phyloP scores from a whole-genome alignment of 2,888 invertebrate species.

The Lissocephala sabroskyi region DNA sequence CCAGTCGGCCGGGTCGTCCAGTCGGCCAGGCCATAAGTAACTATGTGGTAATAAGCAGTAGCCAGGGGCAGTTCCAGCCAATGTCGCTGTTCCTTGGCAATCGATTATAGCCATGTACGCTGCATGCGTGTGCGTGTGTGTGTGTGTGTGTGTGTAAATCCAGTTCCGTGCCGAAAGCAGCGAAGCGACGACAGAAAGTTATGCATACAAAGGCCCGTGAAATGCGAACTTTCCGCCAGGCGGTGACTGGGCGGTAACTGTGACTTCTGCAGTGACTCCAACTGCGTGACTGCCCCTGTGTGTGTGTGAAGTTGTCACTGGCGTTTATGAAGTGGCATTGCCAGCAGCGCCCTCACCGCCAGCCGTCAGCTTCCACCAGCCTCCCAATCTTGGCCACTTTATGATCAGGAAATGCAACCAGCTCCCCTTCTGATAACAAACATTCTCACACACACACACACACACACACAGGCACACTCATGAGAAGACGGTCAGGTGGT shows the following conservation, averaged over 20 bases:
- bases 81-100: not conserved
- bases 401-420: conserved; percentile 5
- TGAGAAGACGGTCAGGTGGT: too few species aligned
- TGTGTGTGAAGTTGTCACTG: conserved; percentile 45
- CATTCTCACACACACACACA: too few species aligned
- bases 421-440: too few species aligned
- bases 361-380: not conserved
- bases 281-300: not conserved
- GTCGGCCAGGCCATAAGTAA: not conserved
- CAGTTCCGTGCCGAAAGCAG: too few species aligned
- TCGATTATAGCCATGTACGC: not conserved
- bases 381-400: not conserved
- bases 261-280: too few species aligned
- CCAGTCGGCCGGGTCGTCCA: too few species aligned
- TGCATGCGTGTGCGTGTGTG: not conserved
- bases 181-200: too few species aligned
- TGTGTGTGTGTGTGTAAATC: not conserved
- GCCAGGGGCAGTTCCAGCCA: not conserved
- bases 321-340: conserved; percentile 57
- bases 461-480: too few species aligned
- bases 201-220: too few species aligned
- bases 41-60: conserved; percentile 6
- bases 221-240: not conserved
- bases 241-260: not conserved
- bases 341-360: conserved; percentile 12